Conservation (phyloP, 2,888 invertebrate species). For the Hyposoter dolosus region DNA sequence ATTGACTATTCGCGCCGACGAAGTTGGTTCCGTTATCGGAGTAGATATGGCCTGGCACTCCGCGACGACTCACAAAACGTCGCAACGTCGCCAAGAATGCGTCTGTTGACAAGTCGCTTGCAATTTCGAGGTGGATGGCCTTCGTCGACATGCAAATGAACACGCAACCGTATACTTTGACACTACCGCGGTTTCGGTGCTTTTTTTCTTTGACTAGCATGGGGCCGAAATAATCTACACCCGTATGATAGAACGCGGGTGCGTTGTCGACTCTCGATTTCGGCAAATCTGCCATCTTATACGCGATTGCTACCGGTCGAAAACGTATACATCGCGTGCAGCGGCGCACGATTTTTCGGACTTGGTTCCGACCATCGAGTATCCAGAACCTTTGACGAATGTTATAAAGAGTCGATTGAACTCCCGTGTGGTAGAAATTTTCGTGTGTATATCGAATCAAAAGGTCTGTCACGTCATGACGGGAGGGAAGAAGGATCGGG, state of each 20-base stretch:
- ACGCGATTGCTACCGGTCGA: conserved; percentile 33
- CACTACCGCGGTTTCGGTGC: conserved; percentile 50
- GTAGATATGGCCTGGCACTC: conserved; percentile 56
- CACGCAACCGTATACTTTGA: conserved; percentile 54
- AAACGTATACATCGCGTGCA: conserved; percentile 48
- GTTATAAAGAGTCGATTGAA: conserved; percentile 55
- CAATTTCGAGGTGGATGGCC: conserved; percentile 62
- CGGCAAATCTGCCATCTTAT: conserved; percentile 56
- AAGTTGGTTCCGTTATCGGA: conserved; percentile 69
- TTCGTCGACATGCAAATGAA: conserved; percentile 66
- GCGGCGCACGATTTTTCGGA: conserved; percentile 44
- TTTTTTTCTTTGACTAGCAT: conserved; percentile 52
- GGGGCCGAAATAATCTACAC: conserved; percentile 62
- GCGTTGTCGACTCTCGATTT: conserved; percentile 46
- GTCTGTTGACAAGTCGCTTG: conserved; percentile 49
- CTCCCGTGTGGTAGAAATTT: conserved; percentile 45
- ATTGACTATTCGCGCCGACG: conserved; percentile 63
- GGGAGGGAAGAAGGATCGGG: conserved; percentile 53
- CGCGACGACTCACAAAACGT: conserved; percentile 59
- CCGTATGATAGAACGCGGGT: conserved; percentile 54
- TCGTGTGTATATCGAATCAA: conserved; percentile 54
- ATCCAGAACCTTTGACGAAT: conserved; percentile 53
- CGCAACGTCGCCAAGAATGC: conserved; percentile 64
- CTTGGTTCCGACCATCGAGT: conserved; percentile 52
- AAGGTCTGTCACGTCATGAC: conserved; percentile 60